phyloP scores from a whole-genome alignment of 2,888 invertebrate species.

The Oligia fasciuncula region DNA sequence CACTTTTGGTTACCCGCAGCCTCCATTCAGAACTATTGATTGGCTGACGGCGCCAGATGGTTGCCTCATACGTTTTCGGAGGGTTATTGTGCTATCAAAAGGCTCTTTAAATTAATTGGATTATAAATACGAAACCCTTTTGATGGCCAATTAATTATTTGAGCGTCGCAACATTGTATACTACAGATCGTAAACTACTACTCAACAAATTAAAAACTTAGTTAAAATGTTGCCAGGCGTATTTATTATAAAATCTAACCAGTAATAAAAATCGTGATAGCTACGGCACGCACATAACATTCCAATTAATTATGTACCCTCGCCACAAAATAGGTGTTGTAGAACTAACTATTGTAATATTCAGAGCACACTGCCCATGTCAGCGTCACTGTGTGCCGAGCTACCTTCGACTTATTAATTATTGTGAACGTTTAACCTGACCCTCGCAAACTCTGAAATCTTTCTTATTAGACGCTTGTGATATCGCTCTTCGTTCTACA shows the following conservation, averaged over 20 bases:
- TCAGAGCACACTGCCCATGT: slow-evolving; percentile 63
- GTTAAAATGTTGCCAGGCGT: background rate
- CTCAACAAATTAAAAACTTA: slow-evolving; percentile 1
- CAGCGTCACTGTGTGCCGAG: slow-evolving; percentile 52
- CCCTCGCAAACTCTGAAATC: slow-evolving; percentile 63
- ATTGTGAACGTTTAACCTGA: slow-evolving; percentile 58
- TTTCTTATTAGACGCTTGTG: slow-evolving; percentile 52
- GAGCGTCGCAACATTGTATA: background rate
- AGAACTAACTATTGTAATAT: slow-evolving; percentile 67
- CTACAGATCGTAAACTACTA: slow-evolving; percentile 6
- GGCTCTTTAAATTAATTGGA: slow-evolving; percentile 34
- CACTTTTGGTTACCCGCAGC: slow-evolving; percentile 45
- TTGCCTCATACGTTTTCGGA: slow-evolving; percentile 21
- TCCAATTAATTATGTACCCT: slow-evolving; percentile 71
- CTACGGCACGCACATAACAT: slow-evolving; percentile 53
- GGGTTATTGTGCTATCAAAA: slow-evolving; percentile 24
- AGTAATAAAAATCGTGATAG: slow-evolving; percentile 44
- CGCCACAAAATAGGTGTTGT: slow-evolving; percentile 63
- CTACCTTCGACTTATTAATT: slow-evolving; percentile 62
- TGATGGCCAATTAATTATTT: slow-evolving; percentile 24
- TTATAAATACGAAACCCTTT: slow-evolving; percentile 29
- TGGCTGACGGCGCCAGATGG: slow-evolving; percentile 47
- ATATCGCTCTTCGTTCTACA: background rate
- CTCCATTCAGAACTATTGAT: slow-evolving; percentile 48
- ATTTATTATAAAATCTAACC: slow-evolving; percentile 13